These are phyloP conservation scores for Malurus leucopterus DNA, from an alignment of 2,797 vertebrate genomes.

Conservation along the genomic window DNA sequence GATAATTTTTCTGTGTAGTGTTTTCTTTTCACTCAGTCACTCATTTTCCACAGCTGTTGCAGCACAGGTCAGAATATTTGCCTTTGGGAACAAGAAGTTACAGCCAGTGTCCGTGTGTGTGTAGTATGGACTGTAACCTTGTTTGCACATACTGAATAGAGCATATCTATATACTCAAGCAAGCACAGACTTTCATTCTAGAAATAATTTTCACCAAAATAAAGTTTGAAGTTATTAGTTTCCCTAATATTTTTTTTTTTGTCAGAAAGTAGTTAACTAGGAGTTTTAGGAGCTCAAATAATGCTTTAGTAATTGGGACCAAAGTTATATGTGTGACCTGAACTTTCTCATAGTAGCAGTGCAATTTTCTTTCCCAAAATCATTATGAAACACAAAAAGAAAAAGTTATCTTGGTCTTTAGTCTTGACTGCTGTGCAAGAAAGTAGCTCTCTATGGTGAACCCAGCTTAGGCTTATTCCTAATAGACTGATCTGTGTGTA, in stretches of 20 bases:
- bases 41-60: neutral
- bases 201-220: neutral
- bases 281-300: neutral
- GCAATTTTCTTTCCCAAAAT: neutral
- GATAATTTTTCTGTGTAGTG: neutral
- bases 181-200: neutral
- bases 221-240: neutral
- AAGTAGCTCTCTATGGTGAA: neutral
- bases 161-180: neutral
- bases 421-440: neutral
- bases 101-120: neutral
- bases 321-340: neutral
- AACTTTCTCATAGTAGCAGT: neutral
- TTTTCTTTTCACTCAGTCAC: neutral
- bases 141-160: neutral
- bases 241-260: neutral
- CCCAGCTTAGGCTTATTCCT: neutral
- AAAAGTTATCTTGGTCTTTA: neutral
- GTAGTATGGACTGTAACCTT: neutral
- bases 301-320: neutral
- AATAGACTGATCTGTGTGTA: neutral
- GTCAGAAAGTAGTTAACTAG: neutral
- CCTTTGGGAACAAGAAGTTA: neutral
- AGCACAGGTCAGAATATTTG: neutral
- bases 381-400: neutral